These are phyloP conservation scores for Serranus cabrilla DNA, from an alignment of 2,797 vertebrate species.

Conservation along the genomic window DNA sequence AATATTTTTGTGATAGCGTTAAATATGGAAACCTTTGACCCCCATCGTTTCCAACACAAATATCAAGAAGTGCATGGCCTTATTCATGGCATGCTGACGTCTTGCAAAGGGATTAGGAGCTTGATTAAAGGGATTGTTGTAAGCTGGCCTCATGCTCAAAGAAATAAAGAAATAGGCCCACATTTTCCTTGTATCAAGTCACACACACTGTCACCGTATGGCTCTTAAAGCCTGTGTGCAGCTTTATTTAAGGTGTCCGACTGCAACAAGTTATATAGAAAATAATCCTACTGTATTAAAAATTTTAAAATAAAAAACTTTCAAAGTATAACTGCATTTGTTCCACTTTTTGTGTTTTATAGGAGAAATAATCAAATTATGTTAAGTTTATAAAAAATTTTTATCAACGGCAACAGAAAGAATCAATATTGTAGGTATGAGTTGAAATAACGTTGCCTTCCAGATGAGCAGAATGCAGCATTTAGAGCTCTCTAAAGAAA, in stretches of 20 bases:
- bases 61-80: constrained; percentile 75
- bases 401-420: background rate
- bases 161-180: constrained; percentile 75
- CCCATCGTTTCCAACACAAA: constrained; percentile 59
- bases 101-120: constrained; percentile 82
- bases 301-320: background rate
- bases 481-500: constrained; percentile 64
- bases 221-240: constrained; percentile 3
- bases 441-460: constrained; percentile 23
- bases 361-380: background rate
- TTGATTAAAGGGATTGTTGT: constrained; percentile 84
- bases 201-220: constrained; percentile 48
- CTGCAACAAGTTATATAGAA: background rate
- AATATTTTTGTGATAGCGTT: constrained; percentile 19
- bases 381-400: background rate
- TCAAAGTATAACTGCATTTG: background rate
- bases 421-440: constrained; percentile 12
- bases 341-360: background rate
- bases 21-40: constrained; percentile 41
- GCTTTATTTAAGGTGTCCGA: constrained; percentile 23
- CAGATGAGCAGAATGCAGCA: constrained; percentile 46
- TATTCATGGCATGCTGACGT: constrained; percentile 80
- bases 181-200: constrained; percentile 61
- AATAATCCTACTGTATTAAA: constrained; percentile 6
- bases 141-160: constrained; percentile 77